phyloP scores from a whole-genome alignment of 2,797 vertebrate genomes.

The Scyliorhinus canicula region DNA sequence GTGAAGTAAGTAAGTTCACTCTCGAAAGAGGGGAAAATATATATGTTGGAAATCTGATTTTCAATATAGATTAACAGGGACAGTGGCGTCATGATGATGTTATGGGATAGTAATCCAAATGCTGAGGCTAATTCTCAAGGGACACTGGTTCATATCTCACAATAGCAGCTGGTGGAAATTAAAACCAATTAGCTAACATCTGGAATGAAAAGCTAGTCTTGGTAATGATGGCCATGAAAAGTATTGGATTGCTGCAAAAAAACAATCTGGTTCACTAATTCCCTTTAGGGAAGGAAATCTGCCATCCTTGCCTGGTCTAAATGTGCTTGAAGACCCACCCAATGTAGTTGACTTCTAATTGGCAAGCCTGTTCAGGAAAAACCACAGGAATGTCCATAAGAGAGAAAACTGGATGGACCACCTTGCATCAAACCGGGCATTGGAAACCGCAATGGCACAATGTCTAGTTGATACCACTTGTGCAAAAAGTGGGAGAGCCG shows the following conservation, averaged over 20 bases:
- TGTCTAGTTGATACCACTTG: background rate
- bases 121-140: background rate
- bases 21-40: background rate
- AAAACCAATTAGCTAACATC: background rate
- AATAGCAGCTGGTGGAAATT: background rate
- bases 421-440: background rate
- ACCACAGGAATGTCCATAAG: background rate
- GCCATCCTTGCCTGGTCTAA: background rate
- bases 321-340: background rate
- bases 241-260: background rate
- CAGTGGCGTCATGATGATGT: background rate
- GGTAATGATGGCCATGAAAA: background rate
- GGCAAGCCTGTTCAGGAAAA: background rate
- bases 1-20: slow-evolving; percentile 75
- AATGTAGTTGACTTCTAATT: background rate
- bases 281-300: background rate
- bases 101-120: too few species aligned
- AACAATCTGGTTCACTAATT: background rate
- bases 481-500: background rate
- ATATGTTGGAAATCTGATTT: background rate
- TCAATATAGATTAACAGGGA: background rate
- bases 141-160: too few species aligned
- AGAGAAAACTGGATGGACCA: background rate
- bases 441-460: background rate
- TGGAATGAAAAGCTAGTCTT: background rate